phyloP scores from a whole-genome alignment of 2,113 vertebrate species.

The Oophaga pumilio region DNA sequence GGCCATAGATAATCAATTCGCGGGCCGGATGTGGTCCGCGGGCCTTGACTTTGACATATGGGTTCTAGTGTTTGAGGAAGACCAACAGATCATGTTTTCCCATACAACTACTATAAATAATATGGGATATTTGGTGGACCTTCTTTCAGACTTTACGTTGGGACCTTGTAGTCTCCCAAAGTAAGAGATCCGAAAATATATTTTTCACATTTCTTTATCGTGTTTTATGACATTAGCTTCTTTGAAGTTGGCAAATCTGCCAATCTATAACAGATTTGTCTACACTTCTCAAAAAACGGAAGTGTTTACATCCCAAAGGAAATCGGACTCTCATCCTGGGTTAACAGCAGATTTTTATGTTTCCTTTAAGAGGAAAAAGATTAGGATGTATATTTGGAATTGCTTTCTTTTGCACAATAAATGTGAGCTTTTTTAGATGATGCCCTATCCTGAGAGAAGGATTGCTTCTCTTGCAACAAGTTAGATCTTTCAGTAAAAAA shows the following conservation, averaged over 20 bases:
- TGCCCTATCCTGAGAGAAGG: not conserved
- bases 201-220: not conserved
- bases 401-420: conserved; percentile 1
- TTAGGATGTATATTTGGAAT: conserved; percentile 33
- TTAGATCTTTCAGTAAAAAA: not conserved
- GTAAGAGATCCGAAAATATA: not conserved
- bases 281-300: conserved; percentile 6
- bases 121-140: too few species aligned
- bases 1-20: too few species aligned
- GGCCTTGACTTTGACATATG: too few species aligned
- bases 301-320: conserved; percentile 9
- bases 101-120: not conserved
- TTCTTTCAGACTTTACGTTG: not conserved
- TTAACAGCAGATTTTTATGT: conserved; percentile 26
- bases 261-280: not conserved
- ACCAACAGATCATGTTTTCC: not conserved
- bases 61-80: too few species aligned
- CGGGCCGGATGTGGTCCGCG: too few species aligned
- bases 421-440: not conserved
- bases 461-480: not conserved
- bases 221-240: not conserved
- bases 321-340: conserved; percentile 12
- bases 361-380: conserved; percentile 23
- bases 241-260: not conserved
- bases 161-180: not conserved